Evolutionary conservation across 2,888 invertebrate species (phyloP).

Genomic region (Sphaeridia pumilis): DNA sequence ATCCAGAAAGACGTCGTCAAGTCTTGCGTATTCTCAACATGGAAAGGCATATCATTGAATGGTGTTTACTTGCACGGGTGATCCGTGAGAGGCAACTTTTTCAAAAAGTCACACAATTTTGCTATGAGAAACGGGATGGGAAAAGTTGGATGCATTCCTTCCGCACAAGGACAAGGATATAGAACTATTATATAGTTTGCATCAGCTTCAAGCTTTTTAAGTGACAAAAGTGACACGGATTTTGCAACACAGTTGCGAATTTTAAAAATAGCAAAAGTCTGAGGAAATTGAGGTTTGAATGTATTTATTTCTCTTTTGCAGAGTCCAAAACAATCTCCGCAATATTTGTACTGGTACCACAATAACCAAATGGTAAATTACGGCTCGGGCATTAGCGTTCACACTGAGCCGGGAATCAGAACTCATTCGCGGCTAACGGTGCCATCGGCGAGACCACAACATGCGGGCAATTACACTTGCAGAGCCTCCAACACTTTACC

Average conservation of each 20-base stretch:
- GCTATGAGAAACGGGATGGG: too few relatives aligned
- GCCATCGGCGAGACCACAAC: constrained; percentile 32
- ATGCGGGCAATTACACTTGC: constrained; percentile 63
- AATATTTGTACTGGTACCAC: constrained; percentile 93
- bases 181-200: too few relatives aligned
- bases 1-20: too few relatives aligned
- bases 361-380: constrained; percentile 90
- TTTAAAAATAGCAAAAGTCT: neutral
- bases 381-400: constrained; percentile 54
- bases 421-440: constrained; percentile 56
- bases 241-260: neutral
- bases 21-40: too few relatives aligned
- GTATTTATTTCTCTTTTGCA: constrained; percentile 43
- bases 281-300: neutral
- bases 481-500: constrained; percentile 79
- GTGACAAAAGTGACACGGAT: too few relatives aligned
- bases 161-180: too few relatives aligned
- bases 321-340: constrained; percentile 64
- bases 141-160: too few relatives aligned
- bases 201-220: too few relatives aligned
- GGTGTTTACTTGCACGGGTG: too few relatives aligned
- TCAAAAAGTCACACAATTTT: too few relatives aligned
- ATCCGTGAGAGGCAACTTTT: too few relatives aligned
- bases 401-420: constrained; percentile 56
- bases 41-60: too few relatives aligned